Conservation (phyloP, 2,797 vertebrate genomes). For the Coluber constrictor region DNA sequence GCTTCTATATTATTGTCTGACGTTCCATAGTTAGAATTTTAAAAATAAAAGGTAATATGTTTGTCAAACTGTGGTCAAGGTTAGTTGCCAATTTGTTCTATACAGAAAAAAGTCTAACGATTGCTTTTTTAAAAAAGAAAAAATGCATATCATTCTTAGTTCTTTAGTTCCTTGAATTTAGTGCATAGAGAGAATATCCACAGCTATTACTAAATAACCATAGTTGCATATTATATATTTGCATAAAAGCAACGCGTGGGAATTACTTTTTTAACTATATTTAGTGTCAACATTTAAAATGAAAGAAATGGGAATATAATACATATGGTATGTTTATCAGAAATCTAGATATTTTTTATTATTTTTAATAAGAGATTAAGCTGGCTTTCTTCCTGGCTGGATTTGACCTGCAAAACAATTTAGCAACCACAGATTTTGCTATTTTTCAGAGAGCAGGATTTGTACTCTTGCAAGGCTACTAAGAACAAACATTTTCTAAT, state of each 20-base stretch:
- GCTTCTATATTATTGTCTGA: not conserved
- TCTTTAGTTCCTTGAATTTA: not conserved
- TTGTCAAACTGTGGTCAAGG: not conserved
- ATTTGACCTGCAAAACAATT: not conserved
- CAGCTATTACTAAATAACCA: not conserved
- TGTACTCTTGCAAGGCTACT: not conserved
- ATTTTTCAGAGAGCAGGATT: not conserved
- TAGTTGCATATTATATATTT: not conserved
- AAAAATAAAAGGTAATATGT: not conserved
- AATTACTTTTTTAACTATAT: not conserved
- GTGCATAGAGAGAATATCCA: not conserved
- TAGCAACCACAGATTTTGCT: not conserved
- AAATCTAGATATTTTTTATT: not conserved
- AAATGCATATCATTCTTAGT: not conserved
- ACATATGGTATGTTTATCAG: not conserved
- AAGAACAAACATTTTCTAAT: not conserved
- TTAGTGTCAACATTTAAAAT: not conserved
- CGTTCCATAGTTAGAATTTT: not conserved
- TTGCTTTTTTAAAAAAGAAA: not conserved
- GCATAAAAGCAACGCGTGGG: not conserved
- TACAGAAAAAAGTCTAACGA: not conserved
- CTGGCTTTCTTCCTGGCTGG: not conserved
- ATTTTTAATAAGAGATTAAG: not conserved
- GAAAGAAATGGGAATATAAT: not conserved
- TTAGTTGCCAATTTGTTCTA: not conserved